phyloP scores from a whole-genome alignment of 2,797 vertebrate species.

The Sebastes matsubarae region DNA sequence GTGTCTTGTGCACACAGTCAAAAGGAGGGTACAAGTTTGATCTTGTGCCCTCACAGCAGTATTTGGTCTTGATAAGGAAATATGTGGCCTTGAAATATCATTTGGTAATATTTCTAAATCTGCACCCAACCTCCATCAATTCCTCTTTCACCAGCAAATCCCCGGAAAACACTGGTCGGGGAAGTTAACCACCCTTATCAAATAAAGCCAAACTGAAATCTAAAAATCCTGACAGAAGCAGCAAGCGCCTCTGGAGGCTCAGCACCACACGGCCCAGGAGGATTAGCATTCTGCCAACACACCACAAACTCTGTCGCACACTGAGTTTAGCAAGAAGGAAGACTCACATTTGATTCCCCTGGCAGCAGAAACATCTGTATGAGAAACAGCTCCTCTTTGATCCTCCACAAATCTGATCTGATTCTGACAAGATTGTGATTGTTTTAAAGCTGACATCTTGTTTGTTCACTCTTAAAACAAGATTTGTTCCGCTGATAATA shows the following conservation, averaged over 20 bases:
- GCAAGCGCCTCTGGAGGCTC: constrained; percentile 9
- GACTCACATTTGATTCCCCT: constrained; percentile 3
- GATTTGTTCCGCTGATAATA: not conserved
- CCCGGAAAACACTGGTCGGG: not conserved
- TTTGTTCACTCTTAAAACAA: not conserved
- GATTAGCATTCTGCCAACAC: constrained; percentile 28
- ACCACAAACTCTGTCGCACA: constrained; percentile 4
- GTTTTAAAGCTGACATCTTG: not conserved
- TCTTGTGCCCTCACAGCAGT: not conserved
- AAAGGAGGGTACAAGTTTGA: not conserved
- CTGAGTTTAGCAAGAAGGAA: not conserved
- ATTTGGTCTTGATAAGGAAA: not conserved
- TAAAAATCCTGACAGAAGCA: constrained; percentile 23
- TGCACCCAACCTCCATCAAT: not conserved
- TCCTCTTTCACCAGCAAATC: not conserved
- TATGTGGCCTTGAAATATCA: not conserved
- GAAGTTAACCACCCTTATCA: not conserved
- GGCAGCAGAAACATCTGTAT: not conserved
- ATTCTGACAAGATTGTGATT: not conserved
- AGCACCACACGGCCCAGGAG: not conserved
- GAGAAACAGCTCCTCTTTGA: not conserved
- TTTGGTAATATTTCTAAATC: not conserved
- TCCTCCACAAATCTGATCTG: not conserved
- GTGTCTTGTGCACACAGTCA: not conserved
- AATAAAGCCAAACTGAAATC: constrained; percentile 1